Evolutionary conservation across 2,113 vertebrate species (phyloP).

Genomic region (Tonatia bakeri): DNA sequence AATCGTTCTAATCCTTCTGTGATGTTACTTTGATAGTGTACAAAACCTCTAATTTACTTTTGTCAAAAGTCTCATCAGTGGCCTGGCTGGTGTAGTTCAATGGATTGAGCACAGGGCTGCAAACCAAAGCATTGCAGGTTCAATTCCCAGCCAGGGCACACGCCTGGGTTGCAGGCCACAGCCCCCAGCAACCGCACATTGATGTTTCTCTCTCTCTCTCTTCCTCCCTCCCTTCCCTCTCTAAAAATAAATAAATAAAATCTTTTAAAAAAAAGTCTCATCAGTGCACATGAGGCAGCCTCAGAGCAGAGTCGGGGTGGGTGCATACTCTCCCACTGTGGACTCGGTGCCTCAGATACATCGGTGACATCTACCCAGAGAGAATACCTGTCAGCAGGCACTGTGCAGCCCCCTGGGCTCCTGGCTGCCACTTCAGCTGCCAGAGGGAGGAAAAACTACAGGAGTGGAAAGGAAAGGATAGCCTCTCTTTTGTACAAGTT

Average conservation of each 20-base stretch:
- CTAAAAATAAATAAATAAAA: no score
- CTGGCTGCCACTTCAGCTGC: background rate
- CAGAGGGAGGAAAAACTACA: background rate
- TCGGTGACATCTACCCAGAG: background rate
- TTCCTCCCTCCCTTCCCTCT: no score
- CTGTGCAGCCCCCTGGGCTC: background rate
- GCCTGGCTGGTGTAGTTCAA: no score
- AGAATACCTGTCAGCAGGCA: background rate
- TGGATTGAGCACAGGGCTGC: no score
- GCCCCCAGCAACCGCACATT: no score
- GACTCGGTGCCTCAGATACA: background rate
- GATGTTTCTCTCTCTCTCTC: no score
- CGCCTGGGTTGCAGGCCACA: no score
- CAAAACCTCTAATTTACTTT: background rate
- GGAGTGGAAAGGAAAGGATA: rapidly evolving
- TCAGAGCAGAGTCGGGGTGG: background rate
- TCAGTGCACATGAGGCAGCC: background rate
- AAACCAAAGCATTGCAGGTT: no score
- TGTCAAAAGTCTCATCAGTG: background rate
- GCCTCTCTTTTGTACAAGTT: rapidly evolving
- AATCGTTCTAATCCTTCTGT: background rate
- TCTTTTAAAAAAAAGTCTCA: background rate
- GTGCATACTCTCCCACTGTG: rapidly evolving
- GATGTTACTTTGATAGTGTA: background rate
- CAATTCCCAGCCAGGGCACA: no score